These are phyloP conservation scores for Clarias gariepinus DNA, from an alignment of 2,113 vertebrate genomes.

Conservation along the genomic window DNA sequence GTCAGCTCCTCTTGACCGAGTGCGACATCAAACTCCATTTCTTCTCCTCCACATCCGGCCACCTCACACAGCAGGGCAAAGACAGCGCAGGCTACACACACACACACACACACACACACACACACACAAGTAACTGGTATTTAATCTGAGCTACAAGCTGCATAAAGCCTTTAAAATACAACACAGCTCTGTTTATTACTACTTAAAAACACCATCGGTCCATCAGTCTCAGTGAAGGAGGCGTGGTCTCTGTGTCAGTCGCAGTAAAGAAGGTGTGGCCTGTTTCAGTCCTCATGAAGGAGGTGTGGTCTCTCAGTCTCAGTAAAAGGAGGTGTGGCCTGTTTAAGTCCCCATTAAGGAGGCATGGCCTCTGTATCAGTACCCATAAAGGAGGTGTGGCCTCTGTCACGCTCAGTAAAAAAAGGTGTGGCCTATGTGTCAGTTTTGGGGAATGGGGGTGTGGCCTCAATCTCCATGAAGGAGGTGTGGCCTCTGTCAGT, in stretches of 20 bases:
- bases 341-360: background rate
- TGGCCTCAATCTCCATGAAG: background rate
- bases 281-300: background rate
- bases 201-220: background rate
- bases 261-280: background rate
- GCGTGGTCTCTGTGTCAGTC: background rate
- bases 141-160: background rate
- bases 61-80: constrained; percentile 78
- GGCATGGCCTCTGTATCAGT: background rate
- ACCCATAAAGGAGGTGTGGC: background rate
- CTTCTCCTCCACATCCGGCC: constrained; percentile 63
- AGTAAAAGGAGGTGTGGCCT: background rate
- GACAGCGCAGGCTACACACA: constrained; percentile 80
- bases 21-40: constrained; percentile 67
- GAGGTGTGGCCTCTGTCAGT: no score
- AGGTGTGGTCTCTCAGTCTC: background rate
- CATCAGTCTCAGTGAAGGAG: background rate
- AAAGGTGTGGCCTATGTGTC: background rate
- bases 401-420: background rate
- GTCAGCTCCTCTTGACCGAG: constrained; percentile 80
- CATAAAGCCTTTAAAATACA: background rate
- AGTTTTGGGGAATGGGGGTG: no score
- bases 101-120: constrained; percentile 12
- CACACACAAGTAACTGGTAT: constrained; percentile 4
- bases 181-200: constrained; percentile 2